These are phyloP conservation scores for Crotalus horridus DNA, from an alignment of 2,113 vertebrate species.

Conservation along the genomic window DNA sequence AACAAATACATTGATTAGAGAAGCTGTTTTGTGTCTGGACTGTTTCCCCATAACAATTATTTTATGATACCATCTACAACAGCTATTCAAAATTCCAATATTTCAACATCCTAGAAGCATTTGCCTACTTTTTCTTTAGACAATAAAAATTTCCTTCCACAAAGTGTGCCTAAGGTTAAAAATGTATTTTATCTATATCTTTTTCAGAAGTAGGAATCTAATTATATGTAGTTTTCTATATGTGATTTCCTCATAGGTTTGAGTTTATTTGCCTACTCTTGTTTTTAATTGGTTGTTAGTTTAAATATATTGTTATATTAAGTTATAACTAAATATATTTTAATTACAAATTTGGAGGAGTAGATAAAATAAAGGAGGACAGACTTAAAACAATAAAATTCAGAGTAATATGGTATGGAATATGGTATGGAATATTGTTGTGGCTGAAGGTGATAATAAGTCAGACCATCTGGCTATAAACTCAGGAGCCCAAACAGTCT, in stretches of 20 bases:
- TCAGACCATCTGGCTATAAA: not conserved
- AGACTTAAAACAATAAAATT: not conserved
- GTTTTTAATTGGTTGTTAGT: not conserved
- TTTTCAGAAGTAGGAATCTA: not conserved
- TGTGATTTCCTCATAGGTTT: not conserved
- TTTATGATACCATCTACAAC: too few species aligned
- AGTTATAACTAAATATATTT: not conserved
- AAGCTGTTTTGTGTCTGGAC: too few species aligned
- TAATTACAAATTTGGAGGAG: not conserved
- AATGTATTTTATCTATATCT: not conserved
- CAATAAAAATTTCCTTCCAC: not conserved
- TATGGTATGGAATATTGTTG: not conserved
- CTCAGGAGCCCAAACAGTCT: not conserved
- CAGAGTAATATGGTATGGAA: not conserved
- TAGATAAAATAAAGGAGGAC: not conserved
- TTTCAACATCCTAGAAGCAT: not conserved
- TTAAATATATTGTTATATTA: not conserved
- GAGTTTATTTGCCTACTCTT: not conserved
- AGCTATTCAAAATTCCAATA: not conserved
- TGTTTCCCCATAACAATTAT: too few species aligned
- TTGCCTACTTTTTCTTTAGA: not conserved
- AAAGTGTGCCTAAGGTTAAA: not conserved
- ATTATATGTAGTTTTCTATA: not conserved
- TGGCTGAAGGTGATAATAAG: not conserved
- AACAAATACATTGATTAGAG: too few species aligned